Percentiles rank a stretch among this genome's conserved stretches.
Evolutionary conservation across 1,140 invertebrate species (phyloP).

Genomic region (Asobara japonica): DNA sequence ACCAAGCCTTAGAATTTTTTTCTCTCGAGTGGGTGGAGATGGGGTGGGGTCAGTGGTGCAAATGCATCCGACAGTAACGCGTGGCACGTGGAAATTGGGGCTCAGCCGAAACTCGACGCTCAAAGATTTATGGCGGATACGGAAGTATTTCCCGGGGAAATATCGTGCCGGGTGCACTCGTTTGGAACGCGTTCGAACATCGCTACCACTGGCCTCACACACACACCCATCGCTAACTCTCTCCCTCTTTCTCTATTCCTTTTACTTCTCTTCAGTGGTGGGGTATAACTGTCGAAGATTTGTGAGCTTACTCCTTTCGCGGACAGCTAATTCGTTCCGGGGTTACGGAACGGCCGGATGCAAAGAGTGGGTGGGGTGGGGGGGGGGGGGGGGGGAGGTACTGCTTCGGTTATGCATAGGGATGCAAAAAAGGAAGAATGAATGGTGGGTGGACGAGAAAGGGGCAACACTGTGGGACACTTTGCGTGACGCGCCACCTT

Average conservation of each 20-base stretch:
- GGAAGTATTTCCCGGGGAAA: constrained; percentile 58
- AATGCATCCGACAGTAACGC: constrained; percentile 51
- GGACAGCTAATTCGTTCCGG: constrained; percentile 39
- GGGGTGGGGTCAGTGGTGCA: constrained; percentile 29
- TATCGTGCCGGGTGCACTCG: constrained; percentile 55
- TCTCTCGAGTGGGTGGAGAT: neutral
- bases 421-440: neutral
- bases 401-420: neutral
- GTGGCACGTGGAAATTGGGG: constrained; percentile 49
- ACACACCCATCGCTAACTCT: neutral
- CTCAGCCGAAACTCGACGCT: constrained; percentile 44
- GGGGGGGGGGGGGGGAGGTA: too few relatives aligned
- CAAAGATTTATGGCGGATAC: constrained; percentile 58
- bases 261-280: neutral
- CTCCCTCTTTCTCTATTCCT: neutral
- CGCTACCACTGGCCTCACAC: constrained; percentile 29
- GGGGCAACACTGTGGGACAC: too few relatives aligned
- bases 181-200: constrained; percentile 57
- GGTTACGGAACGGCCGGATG: constrained; percentile 16
- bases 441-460: neutral
- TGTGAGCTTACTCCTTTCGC: constrained; percentile 47
- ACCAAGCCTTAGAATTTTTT: neutral
- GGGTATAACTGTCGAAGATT: constrained; percentile 49
- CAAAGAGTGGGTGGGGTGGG: neutral
- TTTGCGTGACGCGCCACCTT: too few relatives aligned